A percentile compares a stretch with the other conserved stretches of the same genome.
Conservation (phyloP, 2,888 invertebrate genomes). For the Ectemnius cavifrons region DNA sequence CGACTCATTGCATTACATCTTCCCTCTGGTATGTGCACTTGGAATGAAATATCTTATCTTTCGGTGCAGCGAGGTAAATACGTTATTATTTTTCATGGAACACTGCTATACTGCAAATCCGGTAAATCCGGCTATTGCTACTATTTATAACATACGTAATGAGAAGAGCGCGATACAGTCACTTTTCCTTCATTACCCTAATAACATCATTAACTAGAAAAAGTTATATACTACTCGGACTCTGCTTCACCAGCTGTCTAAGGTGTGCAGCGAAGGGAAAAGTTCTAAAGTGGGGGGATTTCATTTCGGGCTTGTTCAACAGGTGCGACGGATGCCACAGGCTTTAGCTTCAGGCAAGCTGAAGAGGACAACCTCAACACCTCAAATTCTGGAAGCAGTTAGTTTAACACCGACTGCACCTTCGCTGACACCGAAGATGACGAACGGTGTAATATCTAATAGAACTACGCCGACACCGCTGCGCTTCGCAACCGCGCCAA, state of each 20-base stretch:
- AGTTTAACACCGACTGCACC: conserved; percentile 52
- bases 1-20: too few species aligned
- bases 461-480: conserved; percentile 68
- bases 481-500: conserved; percentile 83
- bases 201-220: too few species aligned
- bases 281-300: too few species aligned
- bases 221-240: too few species aligned
- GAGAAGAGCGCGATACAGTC: too few species aligned
- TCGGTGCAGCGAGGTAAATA: conserved; percentile 22
- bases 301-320: conserved; percentile 1
- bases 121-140: too few species aligned
- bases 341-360: conserved; percentile 69
- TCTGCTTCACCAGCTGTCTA: not conserved
- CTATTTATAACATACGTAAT: too few species aligned
- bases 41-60: conserved; percentile 43
- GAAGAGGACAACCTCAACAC: conserved; percentile 73
- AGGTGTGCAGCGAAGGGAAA: too few species aligned
- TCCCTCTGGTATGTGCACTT: not conserved
- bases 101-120: too few species aligned
- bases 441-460: conserved; percentile 72
- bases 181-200: too few species aligned
- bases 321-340: conserved; percentile 74
- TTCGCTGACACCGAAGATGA: conserved; percentile 69
- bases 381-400: conserved; percentile 70
- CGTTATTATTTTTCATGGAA: conserved; percentile 10